Percentiles rank a stretch among this genome's conserved stretches.
phyloP scores from a whole-genome alignment of 2,797 vertebrate genomes.

The Hephaestus fuliginosus region DNA sequence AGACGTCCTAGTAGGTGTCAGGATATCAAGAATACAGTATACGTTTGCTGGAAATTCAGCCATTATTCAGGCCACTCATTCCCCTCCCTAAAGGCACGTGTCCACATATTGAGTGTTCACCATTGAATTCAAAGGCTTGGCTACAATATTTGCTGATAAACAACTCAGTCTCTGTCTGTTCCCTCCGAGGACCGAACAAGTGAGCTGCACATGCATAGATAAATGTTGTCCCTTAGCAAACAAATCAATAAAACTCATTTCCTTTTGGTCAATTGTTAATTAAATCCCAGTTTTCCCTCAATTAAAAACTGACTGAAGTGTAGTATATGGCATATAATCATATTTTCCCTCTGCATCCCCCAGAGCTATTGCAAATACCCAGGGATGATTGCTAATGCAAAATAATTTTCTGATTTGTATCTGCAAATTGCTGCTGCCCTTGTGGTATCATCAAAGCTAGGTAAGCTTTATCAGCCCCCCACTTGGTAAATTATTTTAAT shows the following conservation, averaged over 20 bases:
- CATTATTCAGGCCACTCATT: slow-evolving; percentile 22
- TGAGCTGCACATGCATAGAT: slow-evolving; percentile 60
- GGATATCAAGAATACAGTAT: neutral
- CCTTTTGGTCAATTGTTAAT: slow-evolving; percentile 86
- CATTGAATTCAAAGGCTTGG: slow-evolving; percentile 47
- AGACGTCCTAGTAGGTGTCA: neutral
- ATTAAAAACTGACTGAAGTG: slow-evolving; percentile 80
- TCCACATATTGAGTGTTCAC: slow-evolving; percentile 36
- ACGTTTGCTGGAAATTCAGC: slow-evolving; percentile 15
- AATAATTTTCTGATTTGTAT: slow-evolving; percentile 79
- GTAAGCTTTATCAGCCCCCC: slow-evolving; percentile 69
- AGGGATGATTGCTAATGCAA: slow-evolving; percentile 71
- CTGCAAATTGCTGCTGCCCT: slow-evolving; percentile 75
- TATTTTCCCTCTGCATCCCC: slow-evolving; percentile 65
- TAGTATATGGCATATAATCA: slow-evolving; percentile 75
- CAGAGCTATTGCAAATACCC: slow-evolving; percentile 55
- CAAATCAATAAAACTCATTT: slow-evolving; percentile 87
- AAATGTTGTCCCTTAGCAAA: slow-evolving; percentile 78
- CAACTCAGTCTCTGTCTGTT: slow-evolving; percentile 57
- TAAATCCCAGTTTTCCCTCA: slow-evolving; percentile 82
- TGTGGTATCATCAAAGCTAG: slow-evolving; percentile 74
- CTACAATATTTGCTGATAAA: slow-evolving; percentile 72
- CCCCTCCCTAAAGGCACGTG: slow-evolving; percentile 12
- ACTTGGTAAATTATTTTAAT: slow-evolving; percentile 75
- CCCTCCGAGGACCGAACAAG: slow-evolving; percentile 52